Percentiles rank a stretch among this genome's conserved stretches.
These are phyloP conservation scores for Parotia lawesii DNA, from an alignment of 2,113 vertebrate species.

Conservation along the genomic window DNA sequence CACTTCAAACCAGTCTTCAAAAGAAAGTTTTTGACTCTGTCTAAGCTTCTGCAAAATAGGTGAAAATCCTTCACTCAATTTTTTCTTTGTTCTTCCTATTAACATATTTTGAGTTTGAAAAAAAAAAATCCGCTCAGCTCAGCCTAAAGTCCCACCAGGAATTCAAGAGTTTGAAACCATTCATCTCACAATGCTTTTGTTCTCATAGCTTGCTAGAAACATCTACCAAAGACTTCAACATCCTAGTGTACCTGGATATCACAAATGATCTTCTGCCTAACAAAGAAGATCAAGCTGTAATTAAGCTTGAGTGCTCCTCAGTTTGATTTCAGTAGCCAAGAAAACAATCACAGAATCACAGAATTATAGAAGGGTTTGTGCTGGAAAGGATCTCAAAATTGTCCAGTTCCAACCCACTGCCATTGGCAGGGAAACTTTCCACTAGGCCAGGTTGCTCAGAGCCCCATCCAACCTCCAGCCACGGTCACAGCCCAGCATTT, in stretches of 20 bases:
- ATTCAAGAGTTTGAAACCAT: neutral
- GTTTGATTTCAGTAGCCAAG: neutral
- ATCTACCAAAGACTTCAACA: neutral
- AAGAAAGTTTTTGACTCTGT: neutral
- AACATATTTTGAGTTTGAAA: neutral
- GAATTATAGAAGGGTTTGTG: neutral
- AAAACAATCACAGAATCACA: neutral
- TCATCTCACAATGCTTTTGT: neutral
- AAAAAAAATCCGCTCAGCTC: neutral
- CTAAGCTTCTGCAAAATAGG: neutral
- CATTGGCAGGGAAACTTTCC: neutral
- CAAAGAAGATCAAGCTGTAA: neutral
- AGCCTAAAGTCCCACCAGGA: neutral
- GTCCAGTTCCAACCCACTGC: neutral
- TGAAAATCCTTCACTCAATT: rapidly evolving
- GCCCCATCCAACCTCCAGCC: neutral
- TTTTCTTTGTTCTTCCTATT: neutral
- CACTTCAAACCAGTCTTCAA: neutral
- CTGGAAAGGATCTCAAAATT: neutral
- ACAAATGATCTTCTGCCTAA: neutral
- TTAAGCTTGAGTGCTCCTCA: neutral
- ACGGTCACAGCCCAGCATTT: neutral
- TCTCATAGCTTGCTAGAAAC: neutral
- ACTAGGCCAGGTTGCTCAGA: neutral
- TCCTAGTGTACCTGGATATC: neutral